Conservation (phyloP, 2,888 invertebrate species). For the Pterostichus niger region DNA sequence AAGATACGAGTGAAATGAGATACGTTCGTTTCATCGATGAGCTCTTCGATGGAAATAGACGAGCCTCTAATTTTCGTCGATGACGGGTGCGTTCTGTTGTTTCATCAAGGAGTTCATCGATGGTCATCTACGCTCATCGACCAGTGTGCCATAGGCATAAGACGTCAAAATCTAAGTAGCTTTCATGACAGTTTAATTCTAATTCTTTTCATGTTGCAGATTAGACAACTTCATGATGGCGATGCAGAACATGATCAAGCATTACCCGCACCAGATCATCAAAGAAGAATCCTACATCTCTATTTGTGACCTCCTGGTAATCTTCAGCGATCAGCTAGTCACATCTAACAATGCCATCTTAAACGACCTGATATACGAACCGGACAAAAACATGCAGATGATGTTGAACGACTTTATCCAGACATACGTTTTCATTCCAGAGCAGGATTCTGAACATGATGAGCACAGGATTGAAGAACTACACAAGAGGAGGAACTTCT, state of each 20-base stretch:
- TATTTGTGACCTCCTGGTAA: slow-evolving; percentile 96
- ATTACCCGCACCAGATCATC: slow-evolving; percentile 83
- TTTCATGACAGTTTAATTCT: no score
- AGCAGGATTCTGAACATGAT: slow-evolving; percentile 95
- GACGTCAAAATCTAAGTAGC: no score
- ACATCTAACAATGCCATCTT: slow-evolving; percentile 78
- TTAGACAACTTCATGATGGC: slow-evolving; percentile 62
- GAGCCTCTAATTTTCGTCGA: no score
- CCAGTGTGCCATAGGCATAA: no score
- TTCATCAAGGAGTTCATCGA: no score
- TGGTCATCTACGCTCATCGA: no score
- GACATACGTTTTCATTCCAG: slow-evolving; percentile 94
- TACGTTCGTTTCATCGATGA: no score
- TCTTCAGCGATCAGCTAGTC: slow-evolving; percentile 93
- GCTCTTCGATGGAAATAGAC: no score
- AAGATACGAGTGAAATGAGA: no score
- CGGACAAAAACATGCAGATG: slow-evolving; percentile 88
- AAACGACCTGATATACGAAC: slow-evolving; percentile 86
- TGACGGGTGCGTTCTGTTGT: no score
- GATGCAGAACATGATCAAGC: slow-evolving; percentile 82
- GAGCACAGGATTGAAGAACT: slow-evolving; percentile 98
- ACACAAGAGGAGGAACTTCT: slow-evolving; percentile 96
- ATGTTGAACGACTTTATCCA: slow-evolving; percentile 95
- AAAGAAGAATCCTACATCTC: slow-evolving; percentile 94
- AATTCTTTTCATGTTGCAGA: not conserved